Conservation (phyloP, 2,113 vertebrate genomes). For the Stigmatopora argus region DNA sequence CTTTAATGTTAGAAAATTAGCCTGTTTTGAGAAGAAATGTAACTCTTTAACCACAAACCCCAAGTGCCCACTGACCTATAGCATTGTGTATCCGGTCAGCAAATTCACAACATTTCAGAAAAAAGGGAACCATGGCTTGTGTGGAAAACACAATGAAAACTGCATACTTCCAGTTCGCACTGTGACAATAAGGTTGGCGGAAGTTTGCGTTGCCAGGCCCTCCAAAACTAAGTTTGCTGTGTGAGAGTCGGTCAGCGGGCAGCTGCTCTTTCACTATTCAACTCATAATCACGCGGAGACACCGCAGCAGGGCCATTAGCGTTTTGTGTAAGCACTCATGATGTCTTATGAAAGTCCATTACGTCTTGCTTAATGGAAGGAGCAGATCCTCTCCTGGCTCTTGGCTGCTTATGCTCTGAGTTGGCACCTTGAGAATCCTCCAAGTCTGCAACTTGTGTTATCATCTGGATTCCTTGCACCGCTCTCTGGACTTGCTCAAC, state of each 20-base stretch:
- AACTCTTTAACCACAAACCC: background rate
- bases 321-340: conserved; percentile 53
- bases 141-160: background rate
- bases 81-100: background rate
- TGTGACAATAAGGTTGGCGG: background rate
- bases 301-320: conserved; percentile 53
- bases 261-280: conserved; percentile 17
- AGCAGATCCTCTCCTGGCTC: conserved; percentile 46
- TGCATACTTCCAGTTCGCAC: background rate
- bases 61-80: background rate
- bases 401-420: conserved; percentile 32
- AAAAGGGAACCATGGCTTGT: conserved; percentile 1
- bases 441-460: conserved; percentile 34
- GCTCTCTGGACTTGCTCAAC: conserved; percentile 56
- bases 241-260: conserved; percentile 14
- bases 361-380: conserved; percentile 56
- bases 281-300: conserved; percentile 45
- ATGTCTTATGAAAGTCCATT: conserved; percentile 50
- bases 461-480: conserved; percentile 31
- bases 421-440: conserved; percentile 41
- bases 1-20: background rate
- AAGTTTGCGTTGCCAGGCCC: background rate
- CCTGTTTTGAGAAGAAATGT: background rate
- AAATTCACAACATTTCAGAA: background rate
- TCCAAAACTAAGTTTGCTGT: conserved; percentile 1